Evolutionary conservation across 1,140 invertebrate genomes (phyloP).

Genomic region (Anthonomus grandis): DNA sequence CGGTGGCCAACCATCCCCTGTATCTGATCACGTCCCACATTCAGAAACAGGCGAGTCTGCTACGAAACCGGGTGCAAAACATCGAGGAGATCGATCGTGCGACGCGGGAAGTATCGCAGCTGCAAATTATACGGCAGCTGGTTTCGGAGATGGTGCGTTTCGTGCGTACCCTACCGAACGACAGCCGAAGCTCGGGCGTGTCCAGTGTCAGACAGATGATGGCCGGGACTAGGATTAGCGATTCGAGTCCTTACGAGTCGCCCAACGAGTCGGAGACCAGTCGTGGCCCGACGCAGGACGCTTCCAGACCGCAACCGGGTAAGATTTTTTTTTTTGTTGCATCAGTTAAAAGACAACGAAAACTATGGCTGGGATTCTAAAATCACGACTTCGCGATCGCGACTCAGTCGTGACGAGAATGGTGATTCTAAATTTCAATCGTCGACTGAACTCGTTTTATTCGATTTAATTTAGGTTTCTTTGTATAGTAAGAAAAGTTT

Average conservation of each 20-base stretch:
- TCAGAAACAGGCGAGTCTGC: slow-evolving; percentile 40
- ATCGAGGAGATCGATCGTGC: slow-evolving; percentile 46
- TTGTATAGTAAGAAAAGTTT: too few species aligned
- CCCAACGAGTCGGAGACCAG: slow-evolving; percentile 26
- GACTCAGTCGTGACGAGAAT: too few species aligned
- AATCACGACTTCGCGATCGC: too few species aligned
- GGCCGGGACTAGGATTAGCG: slow-evolving; percentile 47
- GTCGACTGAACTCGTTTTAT: too few species aligned
- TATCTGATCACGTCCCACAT: slow-evolving; percentile 44
- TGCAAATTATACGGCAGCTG: slow-evolving; percentile 61
- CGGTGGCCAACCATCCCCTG: slow-evolving; percentile 42
- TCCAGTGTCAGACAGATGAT: slow-evolving; percentile 47
- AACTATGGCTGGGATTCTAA: too few species aligned
- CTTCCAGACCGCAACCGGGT: slow-evolving; percentile 4
- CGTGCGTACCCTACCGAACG: slow-evolving; percentile 42
- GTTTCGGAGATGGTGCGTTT: slow-evolving; percentile 61
- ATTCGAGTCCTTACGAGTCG: slow-evolving; percentile 41
- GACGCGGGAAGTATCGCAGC: slow-evolving; percentile 51
- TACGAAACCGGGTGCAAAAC: slow-evolving; percentile 41
- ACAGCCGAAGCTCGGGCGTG: slow-evolving; percentile 34
- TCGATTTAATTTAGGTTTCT: too few species aligned
- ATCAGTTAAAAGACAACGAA: too few species aligned
- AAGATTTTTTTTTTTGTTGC: neutral
- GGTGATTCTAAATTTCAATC: too few species aligned
- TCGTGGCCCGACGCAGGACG: neutral